Base-by-base conservation (phyloP, 2,113 vertebrate species). In the Catharus fuscescens region DNA sequence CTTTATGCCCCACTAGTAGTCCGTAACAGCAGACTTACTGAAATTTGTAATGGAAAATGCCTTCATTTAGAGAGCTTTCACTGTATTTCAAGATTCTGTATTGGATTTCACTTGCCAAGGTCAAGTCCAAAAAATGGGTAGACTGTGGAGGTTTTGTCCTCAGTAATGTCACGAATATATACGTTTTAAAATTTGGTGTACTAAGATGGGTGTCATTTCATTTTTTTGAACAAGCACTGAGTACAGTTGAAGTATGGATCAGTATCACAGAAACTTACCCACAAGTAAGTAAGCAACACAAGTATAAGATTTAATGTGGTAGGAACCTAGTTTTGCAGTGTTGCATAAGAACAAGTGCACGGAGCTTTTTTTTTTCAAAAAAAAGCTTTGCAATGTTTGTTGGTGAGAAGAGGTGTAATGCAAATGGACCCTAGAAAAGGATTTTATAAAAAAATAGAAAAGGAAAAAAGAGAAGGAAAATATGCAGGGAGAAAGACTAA, bases 401-500 rank as follows among this genome's bases (percentile, higher is more conserved):
- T 54, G 59, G 32, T 80, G 20, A 80, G 15, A 72, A 64, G 12
- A 73, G 10, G 2, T 40, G 12, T 38, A 69, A 60, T 56, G 45
- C 29, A 87, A 61, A 44, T 36, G 21, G 8, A 52, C 9, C 2
- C 26, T 32, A 23, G 14, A 80, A 32, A 64, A 57, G 21, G 0
- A 0, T 40, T 3, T 4, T 7, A 9, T 8, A 48, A 13, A 45
- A 13, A 6, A 9, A 2, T 40, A 12, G 10, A 48, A 31, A 66
- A 15, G 2, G 0, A 13, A 8, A 12, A 5, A 28, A 42, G 4
- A 1, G 5, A 29, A 54, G n/a, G 16, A 19, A 64, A 50, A 59
- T 0, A 23, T 1, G 2, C 6, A 3, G 18, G 42, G 8, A 29
- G 31, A 62, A 70, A 59, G 1, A 14, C 29, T 81, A 7, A 88